A percentile compares a stretch with the other conserved stretches of the same genome.
Evolutionary conservation across 2,113 vertebrate genomes (phyloP).

Genomic region (Stigmatopora argus): DNA sequence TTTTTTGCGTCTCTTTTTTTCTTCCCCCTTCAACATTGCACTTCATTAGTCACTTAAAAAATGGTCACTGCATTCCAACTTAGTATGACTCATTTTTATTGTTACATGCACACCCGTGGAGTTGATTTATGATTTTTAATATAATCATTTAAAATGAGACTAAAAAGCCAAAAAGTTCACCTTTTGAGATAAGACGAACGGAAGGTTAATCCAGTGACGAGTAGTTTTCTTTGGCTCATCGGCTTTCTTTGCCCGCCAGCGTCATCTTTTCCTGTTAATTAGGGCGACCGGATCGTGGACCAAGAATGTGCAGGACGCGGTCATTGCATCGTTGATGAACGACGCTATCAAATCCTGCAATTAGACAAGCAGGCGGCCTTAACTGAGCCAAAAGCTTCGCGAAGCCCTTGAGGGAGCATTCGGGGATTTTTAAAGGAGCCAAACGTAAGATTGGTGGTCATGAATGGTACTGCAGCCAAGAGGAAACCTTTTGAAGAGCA

Average conservation of each 20-base stretch:
- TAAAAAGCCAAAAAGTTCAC: background rate
- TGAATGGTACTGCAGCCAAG: too few species aligned
- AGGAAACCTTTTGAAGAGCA: too few species aligned
- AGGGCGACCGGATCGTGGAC: conserved; percentile 31
- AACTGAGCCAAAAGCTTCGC: conserved; percentile 11
- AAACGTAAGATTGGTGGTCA: too few species aligned
- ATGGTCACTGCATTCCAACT: background rate
- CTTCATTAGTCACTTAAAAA: background rate
- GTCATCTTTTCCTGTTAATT: conserved; percentile 34
- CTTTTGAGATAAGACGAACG: conserved; percentile 12
- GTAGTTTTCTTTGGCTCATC: conserved; percentile 63
- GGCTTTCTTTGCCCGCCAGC: conserved; percentile 20
- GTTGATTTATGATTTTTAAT: background rate
- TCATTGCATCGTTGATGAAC: conserved; percentile 39
- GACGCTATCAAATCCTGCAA: conserved; percentile 41
- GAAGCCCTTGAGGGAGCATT: background rate
- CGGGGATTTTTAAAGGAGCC: background rate
- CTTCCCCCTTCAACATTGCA: background rate
- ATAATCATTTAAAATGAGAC: background rate
- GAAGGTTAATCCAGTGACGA: conserved; percentile 34
- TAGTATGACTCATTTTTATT: background rate
- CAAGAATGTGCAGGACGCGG: conserved; percentile 47
- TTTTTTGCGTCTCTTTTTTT: background rate
- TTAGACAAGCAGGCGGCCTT: conserved; percentile 18
- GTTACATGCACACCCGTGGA: background rate